Base-by-base conservation (phyloP, 1,140 invertebrate species). In the Drosophila pruinosa region DNA sequence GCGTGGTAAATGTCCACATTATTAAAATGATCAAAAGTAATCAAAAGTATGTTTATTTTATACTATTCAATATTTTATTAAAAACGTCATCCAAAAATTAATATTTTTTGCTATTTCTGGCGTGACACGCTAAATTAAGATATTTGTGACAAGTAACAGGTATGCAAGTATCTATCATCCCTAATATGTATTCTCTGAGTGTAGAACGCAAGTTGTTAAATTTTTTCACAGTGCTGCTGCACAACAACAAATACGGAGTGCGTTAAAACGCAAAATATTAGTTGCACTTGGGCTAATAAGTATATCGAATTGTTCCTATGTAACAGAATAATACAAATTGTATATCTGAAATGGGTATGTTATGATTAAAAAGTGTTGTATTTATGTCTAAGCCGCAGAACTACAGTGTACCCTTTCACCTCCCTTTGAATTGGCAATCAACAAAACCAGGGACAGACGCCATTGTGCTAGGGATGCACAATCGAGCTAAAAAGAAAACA, bases 191-290 rank as follows among this genome's bases (percentile, higher is more conserved):
- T 72, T 61, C 56, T 39, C 71, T 75, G 53, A 72, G 70, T 72
- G 62, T 70, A 70, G 36, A 64, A 52, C 36, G 21, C 69, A 75
- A 69, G 63, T 69, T 39, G 63, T 68, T 75, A 36, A 61, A 56
- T 67, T 76, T 76, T 76, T 74, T 76, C 69, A 67, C 74, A 76
- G 74, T 74, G 74, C 74, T 71, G 48, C 53, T 70, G 14, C 50
- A 72, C 59, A 62, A 67, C 61, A 75, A 75, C 67, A 73, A 75
- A 67, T 67, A 54, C 52, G 39, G 58, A 56, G 52, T 48, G 34
- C 47, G 21, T 53, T 22, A 62, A 72, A 52, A 39, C 12, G 26
- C 17, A 15, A 58, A 52, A 50, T 22, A 22, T 7, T 19, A 3
- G n/a, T 56, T 70, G 12, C 26, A 45, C 26, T 26, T 52, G 3